phyloP scores from a whole-genome alignment of 2,888 invertebrate species.

The Vesta saturnalis region DNA sequence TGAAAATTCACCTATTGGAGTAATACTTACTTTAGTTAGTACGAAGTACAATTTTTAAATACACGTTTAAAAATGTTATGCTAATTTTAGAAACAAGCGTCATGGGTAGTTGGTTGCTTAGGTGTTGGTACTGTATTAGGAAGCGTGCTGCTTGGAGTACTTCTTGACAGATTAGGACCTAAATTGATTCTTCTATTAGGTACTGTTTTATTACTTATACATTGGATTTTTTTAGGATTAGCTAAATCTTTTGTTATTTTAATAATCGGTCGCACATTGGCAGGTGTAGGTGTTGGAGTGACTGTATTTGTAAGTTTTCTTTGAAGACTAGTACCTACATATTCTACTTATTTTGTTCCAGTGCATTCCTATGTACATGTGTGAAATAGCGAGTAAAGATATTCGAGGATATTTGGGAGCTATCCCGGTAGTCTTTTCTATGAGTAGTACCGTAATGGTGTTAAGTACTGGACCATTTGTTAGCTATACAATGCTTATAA shows the following conservation, averaged over 20 bases:
- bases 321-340: not conserved
- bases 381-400: slow-evolving; percentile 60
- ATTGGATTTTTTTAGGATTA: not conserved
- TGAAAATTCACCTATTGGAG: not conserved
- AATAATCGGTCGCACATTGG: not conserved
- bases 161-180: not conserved
- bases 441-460: slow-evolving; percentile 57
- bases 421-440: slow-evolving; percentile 57
- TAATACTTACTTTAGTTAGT: not conserved
- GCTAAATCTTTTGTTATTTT: not conserved
- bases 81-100: slow-evolving; percentile 60
- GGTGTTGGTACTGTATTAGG: not conserved
- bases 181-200: not conserved
- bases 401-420: slow-evolving; percentile 59
- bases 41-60: not conserved
- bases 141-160: not conserved
- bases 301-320: not conserved
- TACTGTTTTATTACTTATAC: not conserved
- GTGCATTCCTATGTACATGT: slow-evolving; percentile 59
- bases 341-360: slow-evolving; percentile 49
- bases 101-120: slow-evolving; percentile 62
- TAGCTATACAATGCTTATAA: slow-evolving; percentile 55
- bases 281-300: not conserved
- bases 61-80: not conserved
- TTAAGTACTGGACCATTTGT: slow-evolving; percentile 59